Evolutionary conservation across 2,113 vertebrate genomes (phyloP).

Genomic region (Aythya baeri): DNA sequence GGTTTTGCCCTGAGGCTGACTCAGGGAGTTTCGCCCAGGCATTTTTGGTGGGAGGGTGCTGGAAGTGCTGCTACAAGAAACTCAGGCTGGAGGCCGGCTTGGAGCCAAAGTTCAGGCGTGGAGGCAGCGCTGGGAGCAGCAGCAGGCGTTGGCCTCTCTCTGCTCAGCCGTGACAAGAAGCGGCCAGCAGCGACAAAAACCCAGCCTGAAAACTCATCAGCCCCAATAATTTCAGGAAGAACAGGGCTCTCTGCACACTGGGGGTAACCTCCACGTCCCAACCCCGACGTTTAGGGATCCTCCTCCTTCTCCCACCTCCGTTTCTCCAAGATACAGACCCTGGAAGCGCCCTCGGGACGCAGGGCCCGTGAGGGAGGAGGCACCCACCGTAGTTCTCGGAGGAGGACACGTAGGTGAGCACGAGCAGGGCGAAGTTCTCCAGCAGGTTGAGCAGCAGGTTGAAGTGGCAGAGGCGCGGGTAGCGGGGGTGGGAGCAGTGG

Average conservation of each 20-base stretch:
- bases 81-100: neutral
- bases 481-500: conserved; percentile 67
- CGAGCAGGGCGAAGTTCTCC: conserved; percentile 87
- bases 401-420: conserved; percentile 93
- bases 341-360: rapidly evolving
- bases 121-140: neutral
- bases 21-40: neutral
- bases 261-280: rapidly evolving
- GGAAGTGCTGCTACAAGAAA: rapidly evolving
- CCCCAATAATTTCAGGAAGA: too few species aligned
- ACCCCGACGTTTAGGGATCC: rapidly evolving
- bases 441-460: conserved; percentile 81
- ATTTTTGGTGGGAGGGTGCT: neutral
- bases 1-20: neutral
- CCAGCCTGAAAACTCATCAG: neutral
- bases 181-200: rapidly evolving
- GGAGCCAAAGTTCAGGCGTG: neutral
- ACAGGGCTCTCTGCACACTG: rapidly evolving
- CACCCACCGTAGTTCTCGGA: conserved; percentile 89
- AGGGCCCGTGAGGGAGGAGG: neutral
- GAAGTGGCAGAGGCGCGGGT: conserved; percentile 76
- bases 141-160: rapidly evolving
- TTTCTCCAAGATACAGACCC: too few species aligned
- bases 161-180: rapidly evolving
- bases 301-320: too few species aligned